A percentile compares a stretch with the other conserved stretches of the same genome.
Conservation (phyloP, 2,113 vertebrate genomes). For the Chloroceryle aenea region DNA sequence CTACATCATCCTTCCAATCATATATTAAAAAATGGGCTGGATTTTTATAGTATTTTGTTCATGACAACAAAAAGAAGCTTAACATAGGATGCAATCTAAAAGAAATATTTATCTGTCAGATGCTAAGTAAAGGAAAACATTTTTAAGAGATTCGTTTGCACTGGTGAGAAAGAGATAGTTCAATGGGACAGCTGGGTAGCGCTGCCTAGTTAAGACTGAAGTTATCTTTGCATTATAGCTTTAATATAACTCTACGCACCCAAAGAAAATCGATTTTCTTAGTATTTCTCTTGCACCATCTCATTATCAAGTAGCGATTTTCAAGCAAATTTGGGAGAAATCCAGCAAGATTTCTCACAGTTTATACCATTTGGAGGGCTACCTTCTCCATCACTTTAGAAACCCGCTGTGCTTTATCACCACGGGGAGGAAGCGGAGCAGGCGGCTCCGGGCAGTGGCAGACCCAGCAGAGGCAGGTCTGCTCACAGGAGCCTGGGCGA, state of each 20-base stretch:
- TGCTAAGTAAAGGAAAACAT: neutral
- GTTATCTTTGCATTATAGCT: constrained; percentile 29
- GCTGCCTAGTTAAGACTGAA: constrained; percentile 17
- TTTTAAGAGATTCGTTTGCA: neutral
- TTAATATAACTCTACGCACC: neutral
- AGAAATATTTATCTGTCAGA: constrained; percentile 18
- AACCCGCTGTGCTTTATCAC: fast-evolving
- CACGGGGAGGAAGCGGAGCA: fast-evolving
- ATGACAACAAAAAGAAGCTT: neutral
- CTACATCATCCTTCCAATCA: neutral
- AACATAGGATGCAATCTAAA: neutral
- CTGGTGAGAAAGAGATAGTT: neutral
- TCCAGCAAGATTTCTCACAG: neutral
- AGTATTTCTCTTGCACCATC: neutral
- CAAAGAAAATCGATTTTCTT: constrained; percentile 31
- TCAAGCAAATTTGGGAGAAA: constrained; percentile 8
- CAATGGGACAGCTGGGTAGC: neutral
- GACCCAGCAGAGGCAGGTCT: neutral
- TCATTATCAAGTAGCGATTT: neutral
- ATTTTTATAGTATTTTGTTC: neutral
- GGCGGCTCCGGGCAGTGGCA: fast-evolving
- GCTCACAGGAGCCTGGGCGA: neutral
- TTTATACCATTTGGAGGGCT: neutral
- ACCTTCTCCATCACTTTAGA: neutral
- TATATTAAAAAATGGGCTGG: neutral